Conservation (phyloP, 2,888 invertebrate genomes). For the Tridacna crocea region DNA sequence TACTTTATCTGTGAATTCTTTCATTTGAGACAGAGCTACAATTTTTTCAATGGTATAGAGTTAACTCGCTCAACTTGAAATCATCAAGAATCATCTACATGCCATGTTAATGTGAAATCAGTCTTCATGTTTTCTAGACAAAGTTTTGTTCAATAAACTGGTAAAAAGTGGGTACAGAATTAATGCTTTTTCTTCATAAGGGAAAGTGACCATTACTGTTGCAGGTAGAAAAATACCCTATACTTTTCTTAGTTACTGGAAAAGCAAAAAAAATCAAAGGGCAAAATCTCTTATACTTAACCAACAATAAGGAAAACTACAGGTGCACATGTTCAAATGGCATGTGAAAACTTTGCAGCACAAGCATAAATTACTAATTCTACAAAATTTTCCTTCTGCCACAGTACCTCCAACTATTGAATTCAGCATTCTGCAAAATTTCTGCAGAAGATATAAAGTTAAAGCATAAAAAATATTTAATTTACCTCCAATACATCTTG, state of each 20-base stretch:
- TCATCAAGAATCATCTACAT: too few relatives aligned
- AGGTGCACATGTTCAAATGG: too few relatives aligned
- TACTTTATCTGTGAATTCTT: neutral
- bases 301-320: neutral
- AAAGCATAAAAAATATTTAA: neutral
- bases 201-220: too few relatives aligned
- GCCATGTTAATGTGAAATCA: too few relatives aligned
- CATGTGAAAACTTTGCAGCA: neutral
- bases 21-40: neutral
- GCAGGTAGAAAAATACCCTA: too few relatives aligned
- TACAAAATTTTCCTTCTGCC: neutral
- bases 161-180: too few relatives aligned
- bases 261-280: neutral
- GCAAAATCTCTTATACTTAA: neutral
- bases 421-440: neutral
- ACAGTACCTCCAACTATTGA: neutral
- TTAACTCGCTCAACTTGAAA: too few relatives aligned
- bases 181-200: too few relatives aligned
- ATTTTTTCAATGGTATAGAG: neutral
- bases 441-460: neutral
- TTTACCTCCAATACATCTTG: conserved; percentile 77
- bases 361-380: neutral
- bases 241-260: neutral
- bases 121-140: too few relatives aligned
- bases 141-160: too few relatives aligned